These are phyloP conservation scores for Pedionomus torquatus DNA, from an alignment of 2,113 vertebrate species.

Conservation along the genomic window DNA sequence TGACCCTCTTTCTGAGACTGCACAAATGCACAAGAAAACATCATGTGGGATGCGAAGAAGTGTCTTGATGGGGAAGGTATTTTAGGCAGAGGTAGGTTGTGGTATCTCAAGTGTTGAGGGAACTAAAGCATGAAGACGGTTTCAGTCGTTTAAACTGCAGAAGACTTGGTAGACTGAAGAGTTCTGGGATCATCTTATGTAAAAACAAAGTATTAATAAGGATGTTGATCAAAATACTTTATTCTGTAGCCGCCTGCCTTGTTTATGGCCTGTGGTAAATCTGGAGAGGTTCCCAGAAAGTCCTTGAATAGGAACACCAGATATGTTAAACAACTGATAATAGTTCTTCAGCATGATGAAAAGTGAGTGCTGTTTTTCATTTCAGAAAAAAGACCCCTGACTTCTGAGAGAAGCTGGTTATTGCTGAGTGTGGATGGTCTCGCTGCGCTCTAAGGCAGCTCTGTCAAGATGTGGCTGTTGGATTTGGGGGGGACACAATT, in stretches of 20 bases:
- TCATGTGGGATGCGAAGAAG: background rate
- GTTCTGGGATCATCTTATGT: background rate
- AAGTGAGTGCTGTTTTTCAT: background rate
- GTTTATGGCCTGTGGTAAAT: background rate
- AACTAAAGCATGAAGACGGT: background rate
- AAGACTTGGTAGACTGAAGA: background rate
- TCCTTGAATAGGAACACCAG: background rate
- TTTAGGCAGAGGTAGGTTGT: background rate
- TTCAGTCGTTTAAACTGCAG: background rate
- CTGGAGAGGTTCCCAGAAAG: background rate
- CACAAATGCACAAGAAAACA: background rate
- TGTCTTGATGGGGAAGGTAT: background rate
- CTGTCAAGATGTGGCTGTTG: background rate
- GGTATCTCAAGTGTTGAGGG: background rate
- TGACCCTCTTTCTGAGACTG: background rate
- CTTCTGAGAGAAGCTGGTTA: background rate
- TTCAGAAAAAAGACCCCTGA: background rate
- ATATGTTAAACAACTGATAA: background rate
- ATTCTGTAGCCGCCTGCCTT: background rate
- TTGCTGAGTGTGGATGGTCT: background rate
- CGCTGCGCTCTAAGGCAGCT: fast-evolving
- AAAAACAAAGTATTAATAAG: background rate
- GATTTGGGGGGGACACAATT: background rate
- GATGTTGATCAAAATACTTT: background rate
- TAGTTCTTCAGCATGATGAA: background rate